phyloP scores from a whole-genome alignment of 2,113 vertebrate genomes.

The Clupea harengus region DNA sequence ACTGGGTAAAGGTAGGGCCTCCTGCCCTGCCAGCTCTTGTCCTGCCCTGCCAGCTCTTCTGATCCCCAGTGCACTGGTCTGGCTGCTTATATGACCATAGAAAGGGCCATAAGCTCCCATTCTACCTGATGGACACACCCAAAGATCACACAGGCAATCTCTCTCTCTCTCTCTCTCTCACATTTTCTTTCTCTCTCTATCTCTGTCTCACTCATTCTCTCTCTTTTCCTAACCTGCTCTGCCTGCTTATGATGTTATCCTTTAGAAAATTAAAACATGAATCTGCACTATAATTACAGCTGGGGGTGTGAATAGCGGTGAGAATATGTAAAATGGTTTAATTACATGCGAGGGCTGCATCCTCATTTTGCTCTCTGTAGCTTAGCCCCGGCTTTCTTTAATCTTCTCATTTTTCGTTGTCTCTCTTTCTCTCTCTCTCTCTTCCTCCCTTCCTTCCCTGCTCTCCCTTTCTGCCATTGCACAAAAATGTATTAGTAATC shows the following conservation, averaged over 20 bases:
- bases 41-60: background rate
- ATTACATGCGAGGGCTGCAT: slow-evolving; percentile 7
- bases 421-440: slow-evolving; percentile 8
- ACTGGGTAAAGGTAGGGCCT: background rate
- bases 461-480: background rate
- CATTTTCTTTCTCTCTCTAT: background rate
- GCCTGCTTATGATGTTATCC: background rate
- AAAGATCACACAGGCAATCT: background rate
- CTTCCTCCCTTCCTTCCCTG: background rate
- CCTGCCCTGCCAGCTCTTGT: background rate
- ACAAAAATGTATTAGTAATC: background rate
- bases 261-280: background rate
- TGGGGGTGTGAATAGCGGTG: background rate
- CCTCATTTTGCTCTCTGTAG: background rate
- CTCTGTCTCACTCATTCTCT: background rate
- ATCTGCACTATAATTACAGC: background rate
- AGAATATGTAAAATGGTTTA: background rate
- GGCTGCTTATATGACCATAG: background rate
- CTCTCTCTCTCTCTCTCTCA: background rate
- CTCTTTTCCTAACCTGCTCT: background rate
- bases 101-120: background rate
- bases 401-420: background rate
- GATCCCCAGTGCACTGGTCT: background rate
- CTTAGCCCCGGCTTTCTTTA: background rate
- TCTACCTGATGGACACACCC: background rate